These are phyloP conservation scores for Bubo scandiacus DNA, from an alignment of 2,113 vertebrate species.

Conservation along the genomic window DNA sequence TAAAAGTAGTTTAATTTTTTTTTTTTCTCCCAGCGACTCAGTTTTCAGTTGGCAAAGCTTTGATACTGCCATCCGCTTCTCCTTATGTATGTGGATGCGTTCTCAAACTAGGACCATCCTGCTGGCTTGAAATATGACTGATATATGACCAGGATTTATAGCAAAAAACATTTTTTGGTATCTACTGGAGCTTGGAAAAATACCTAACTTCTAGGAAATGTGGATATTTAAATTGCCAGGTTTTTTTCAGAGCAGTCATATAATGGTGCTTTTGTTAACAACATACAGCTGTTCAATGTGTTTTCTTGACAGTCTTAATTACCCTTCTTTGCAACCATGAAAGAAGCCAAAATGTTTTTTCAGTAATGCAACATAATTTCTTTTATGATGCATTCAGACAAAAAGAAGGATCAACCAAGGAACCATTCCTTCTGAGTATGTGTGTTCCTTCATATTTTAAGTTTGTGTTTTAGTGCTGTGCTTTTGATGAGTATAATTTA, in stretches of 20 bases:
- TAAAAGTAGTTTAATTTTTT: background rate
- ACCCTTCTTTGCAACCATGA: slow-evolving; percentile 63
- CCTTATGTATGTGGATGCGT: slow-evolving; percentile 13
- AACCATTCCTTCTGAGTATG: slow-evolving; percentile 11
- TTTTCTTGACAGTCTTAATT: slow-evolving; percentile 75
- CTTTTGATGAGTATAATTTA: slow-evolving; percentile 48
- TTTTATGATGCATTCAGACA: slow-evolving; percentile 63
- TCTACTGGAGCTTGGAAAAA: slow-evolving; percentile 50
- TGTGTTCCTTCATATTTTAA: slow-evolving; percentile 46
- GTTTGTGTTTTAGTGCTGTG: slow-evolving; percentile 47
- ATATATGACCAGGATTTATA: slow-evolving; percentile 43
- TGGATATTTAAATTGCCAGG: slow-evolving; percentile 30
- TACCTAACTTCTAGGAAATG: slow-evolving; percentile 66
- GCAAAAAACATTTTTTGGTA: slow-evolving; percentile 34
- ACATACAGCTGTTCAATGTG: slow-evolving; percentile 62
- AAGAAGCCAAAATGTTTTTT: slow-evolving; percentile 69
- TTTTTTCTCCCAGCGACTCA: background rate
- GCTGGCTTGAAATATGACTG: slow-evolving; percentile 26
- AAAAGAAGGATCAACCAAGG: slow-evolving; percentile 30
- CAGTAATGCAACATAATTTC: slow-evolving; percentile 54
- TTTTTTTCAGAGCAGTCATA: slow-evolving; percentile 27
- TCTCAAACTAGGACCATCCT: slow-evolving; percentile 47
- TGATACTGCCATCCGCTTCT: background rate
- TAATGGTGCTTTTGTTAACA: slow-evolving; percentile 71
- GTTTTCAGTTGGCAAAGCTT: background rate